These are phyloP conservation scores for Heliocidaris erythrogramma DNA, from an alignment of 35 echinoderm and acorn worm species.

Conservation along the genomic window DNA sequence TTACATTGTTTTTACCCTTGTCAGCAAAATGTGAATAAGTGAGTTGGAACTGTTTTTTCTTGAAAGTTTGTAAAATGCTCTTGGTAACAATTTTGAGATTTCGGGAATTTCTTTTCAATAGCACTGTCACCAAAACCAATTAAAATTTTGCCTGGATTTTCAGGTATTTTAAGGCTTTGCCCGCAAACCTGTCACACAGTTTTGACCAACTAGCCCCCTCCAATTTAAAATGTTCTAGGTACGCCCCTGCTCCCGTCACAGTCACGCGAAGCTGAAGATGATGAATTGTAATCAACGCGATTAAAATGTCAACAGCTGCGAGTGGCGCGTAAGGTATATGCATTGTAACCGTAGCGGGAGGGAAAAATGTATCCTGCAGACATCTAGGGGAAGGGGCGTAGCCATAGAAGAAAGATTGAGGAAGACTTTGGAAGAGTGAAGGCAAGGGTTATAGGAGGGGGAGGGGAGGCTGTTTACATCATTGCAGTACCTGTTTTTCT, in stretches of 20 bases:
- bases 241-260: background rate
- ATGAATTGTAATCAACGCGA: slow-evolving; percentile 42
- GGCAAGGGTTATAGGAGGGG: background rate
- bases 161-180: too few species aligned
- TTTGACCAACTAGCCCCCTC: background rate
- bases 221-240: background rate
- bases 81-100: too few species aligned
- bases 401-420: background rate
- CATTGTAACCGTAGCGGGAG: background rate
- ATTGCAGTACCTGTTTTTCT: background rate
- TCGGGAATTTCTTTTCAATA: too few species aligned
- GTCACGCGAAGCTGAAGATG: slow-evolving; percentile 24
- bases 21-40: too few species aligned
- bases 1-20: too few species aligned
- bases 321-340: background rate
- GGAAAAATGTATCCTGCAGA: background rate
- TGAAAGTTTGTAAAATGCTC: too few species aligned
- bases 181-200: too few species aligned
- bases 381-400: background rate
- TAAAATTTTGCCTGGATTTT: too few species aligned
- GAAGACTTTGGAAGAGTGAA: background rate
- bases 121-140: too few species aligned
- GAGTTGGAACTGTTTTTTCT: too few species aligned
- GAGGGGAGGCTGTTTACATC: background rate
- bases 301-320: slow-evolving; percentile 45